Evolutionary conservation across 1,140 invertebrate species (phyloP).

Genomic region (Orius insidiosus): DNA sequence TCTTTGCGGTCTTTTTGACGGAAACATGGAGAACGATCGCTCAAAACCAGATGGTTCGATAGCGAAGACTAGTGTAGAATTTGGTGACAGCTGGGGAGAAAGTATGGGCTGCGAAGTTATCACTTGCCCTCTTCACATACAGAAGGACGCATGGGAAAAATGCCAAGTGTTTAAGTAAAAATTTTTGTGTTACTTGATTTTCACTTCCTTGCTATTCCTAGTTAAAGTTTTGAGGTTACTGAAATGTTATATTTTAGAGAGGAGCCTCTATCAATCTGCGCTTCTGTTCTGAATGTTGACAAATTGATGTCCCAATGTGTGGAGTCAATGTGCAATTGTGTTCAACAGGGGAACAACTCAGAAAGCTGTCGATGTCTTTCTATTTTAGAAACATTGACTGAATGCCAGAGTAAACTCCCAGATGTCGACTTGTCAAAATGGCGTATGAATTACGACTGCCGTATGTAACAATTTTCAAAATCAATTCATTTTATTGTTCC

Average conservation of each 20-base stretch:
- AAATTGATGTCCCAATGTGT: constrained; percentile 50
- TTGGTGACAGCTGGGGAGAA: constrained; percentile 53
- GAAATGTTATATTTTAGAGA: constrained; percentile 27
- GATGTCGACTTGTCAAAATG: constrained; percentile 44
- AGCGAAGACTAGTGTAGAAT: constrained; percentile 43
- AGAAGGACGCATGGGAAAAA: constrained; percentile 40
- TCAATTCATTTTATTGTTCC: background rate
- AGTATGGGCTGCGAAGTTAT: constrained; percentile 32
- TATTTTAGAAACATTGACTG: constrained; percentile 46
- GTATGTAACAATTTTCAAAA: constrained; percentile 29
- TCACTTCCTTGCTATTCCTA: no score
- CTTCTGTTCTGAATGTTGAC: constrained; percentile 38
- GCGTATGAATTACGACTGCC: constrained; percentile 48
- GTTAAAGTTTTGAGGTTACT: background rate
- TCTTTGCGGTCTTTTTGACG: constrained; percentile 59
- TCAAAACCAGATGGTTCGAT: constrained; percentile 43
- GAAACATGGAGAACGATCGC: constrained; percentile 43
- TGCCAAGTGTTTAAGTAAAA: constrained; percentile 35
- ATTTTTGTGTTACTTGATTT: no score
- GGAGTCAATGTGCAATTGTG: constrained; percentile 51
- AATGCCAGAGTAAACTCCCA: constrained; percentile 45
- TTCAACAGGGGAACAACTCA: constrained; percentile 27
- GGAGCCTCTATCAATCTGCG: constrained; percentile 41
- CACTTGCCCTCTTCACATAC: constrained; percentile 35
- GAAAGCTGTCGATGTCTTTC: constrained; percentile 47